phyloP scores from a whole-genome alignment of 2,888 invertebrate species.

The Teleiodes luculella region DNA sequence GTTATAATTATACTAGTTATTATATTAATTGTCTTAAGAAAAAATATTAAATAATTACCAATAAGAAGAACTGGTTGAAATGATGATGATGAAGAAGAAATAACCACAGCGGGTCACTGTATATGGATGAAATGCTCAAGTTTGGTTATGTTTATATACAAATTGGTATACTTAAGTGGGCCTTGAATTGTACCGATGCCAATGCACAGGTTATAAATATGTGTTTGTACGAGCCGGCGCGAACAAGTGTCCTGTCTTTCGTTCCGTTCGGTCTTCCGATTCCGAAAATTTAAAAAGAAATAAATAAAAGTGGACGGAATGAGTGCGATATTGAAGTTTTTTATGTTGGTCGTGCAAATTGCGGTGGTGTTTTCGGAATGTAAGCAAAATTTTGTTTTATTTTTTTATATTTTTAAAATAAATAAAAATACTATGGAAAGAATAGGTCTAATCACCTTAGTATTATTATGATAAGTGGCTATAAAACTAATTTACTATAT shows the following conservation, averaged over 20 bases:
- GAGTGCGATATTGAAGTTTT: constrained; percentile 31
- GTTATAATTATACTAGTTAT: too few species aligned
- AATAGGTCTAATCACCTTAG: too few species aligned
- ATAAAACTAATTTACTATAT: too few species aligned
- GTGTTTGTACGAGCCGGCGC: constrained; percentile 15
- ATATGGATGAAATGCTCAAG: not conserved
- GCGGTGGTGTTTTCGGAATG: constrained; percentile 34
- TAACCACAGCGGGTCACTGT: too few species aligned
- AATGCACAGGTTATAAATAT: constrained; percentile 38
- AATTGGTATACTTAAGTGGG: not conserved
- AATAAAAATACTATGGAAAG: not conserved
- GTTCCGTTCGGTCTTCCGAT: constrained; percentile 26
- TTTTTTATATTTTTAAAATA: not conserved
- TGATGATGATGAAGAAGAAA: too few species aligned
- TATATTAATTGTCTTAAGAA: too few species aligned
- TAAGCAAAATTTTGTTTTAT: constrained; percentile 32
- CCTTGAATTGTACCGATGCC: constrained; percentile 33
- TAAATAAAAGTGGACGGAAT: constrained; percentile 31
- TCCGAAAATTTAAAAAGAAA: not conserved
- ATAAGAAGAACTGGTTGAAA: too few species aligned
- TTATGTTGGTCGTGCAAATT: constrained; percentile 35
- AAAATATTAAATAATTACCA: too few species aligned
- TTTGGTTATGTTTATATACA: not conserved
- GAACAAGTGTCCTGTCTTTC: constrained; percentile 35
- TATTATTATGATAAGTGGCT: too few species aligned